Evolutionary conservation across 2,113 vertebrate genomes (phyloP).

Genomic region (Prunella fulvescens): DNA sequence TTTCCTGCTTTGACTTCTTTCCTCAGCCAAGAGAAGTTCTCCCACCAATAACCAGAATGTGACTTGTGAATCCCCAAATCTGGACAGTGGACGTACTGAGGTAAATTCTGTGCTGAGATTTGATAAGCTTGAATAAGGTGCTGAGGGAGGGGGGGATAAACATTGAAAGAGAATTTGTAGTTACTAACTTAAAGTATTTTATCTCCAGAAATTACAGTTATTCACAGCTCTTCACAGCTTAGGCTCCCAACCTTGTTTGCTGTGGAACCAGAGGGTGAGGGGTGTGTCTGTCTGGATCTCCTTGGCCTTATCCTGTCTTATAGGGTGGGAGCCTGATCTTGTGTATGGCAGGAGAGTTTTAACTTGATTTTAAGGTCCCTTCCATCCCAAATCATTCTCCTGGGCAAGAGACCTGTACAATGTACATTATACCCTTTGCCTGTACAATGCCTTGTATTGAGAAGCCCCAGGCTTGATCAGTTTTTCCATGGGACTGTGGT

Average conservation of each 20-base stretch:
- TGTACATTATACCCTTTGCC: not conserved
- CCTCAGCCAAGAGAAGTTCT: slow-evolving; percentile 94
- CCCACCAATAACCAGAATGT: slow-evolving; percentile 84
- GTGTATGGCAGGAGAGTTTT: not conserved
- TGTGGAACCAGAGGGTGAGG: not conserved
- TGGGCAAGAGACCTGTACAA: not conserved
- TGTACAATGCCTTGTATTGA: not conserved
- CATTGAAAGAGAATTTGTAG: not conserved
- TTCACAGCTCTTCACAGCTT: not conserved
- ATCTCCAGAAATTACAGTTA: not conserved
- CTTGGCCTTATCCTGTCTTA: not conserved
- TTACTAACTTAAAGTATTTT: not conserved
- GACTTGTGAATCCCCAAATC: slow-evolving; percentile 84
- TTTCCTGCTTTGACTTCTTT: not conserved
- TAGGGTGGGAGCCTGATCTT: not conserved
- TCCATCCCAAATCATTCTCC: not conserved
- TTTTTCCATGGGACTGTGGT: not conserved
- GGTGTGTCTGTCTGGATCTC: not conserved
- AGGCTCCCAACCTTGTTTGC: not conserved
- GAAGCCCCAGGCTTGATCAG: not conserved
- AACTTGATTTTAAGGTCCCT: not conserved
- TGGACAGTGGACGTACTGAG: slow-evolving; percentile 60
- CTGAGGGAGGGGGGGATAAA: not conserved
- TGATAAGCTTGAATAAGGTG: not conserved
- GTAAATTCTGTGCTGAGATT: slow-evolving; percentile 3